Conservation (phyloP, 2,888 invertebrate genomes). For the Kryphioiulus occultus region DNA sequence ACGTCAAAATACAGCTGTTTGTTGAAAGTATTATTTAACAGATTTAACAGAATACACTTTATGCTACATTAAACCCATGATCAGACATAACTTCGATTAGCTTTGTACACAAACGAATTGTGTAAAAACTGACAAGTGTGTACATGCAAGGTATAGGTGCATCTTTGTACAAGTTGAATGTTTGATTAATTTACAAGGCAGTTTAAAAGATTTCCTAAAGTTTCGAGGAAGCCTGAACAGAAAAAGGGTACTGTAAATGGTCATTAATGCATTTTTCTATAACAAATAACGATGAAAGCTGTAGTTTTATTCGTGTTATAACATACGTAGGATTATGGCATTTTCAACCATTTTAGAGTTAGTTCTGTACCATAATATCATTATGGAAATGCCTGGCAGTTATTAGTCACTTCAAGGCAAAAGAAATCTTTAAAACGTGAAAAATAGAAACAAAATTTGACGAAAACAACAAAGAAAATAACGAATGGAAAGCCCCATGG, state of each 20-base stretch:
- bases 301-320: too few species aligned
- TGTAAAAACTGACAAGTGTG: not conserved
- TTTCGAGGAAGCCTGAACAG: too few species aligned
- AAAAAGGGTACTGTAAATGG: too few species aligned
- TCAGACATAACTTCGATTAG: not conserved
- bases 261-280: too few species aligned
- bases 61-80: not conserved
- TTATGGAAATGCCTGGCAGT: too few species aligned
- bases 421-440: not conserved
- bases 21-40: not conserved
- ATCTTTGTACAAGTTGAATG: not conserved
- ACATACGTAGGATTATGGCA: too few species aligned
- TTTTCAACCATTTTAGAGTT: too few species aligned
- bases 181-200: slow-evolving; percentile 9
- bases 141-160: not conserved
- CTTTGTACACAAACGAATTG: not conserved
- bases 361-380: too few species aligned
- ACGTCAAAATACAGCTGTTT: not conserved
- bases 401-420: not conserved
- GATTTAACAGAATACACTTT: not conserved
- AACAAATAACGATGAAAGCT: not conserved
- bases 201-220: not conserved
- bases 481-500: too few species aligned
- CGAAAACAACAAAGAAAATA: not conserved
- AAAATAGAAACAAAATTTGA: not conserved